Conservation (phyloP, 2,888 invertebrate genomes). For the Catocala fraxini region DNA sequence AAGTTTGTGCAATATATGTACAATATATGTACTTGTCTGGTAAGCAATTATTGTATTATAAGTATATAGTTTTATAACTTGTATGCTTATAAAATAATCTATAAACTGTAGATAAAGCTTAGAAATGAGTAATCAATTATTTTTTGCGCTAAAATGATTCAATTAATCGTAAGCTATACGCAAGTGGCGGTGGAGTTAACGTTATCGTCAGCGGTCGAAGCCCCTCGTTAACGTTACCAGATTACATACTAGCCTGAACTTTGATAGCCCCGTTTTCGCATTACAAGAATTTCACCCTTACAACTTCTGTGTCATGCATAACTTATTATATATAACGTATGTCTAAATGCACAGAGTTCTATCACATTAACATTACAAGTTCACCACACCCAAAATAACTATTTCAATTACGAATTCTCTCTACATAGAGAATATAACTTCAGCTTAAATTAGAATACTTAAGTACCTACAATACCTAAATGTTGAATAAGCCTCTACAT, state of each 20-base stretch:
- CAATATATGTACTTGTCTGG: too few relatives aligned
- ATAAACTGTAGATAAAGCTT: slow-evolving; percentile 2
- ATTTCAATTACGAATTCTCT: slow-evolving; percentile 26
- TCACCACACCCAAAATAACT: slow-evolving; percentile 23
- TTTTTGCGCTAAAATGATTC: slow-evolving; percentile 55
- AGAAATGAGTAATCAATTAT: slow-evolving; percentile 39
- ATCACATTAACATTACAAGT: slow-evolving; percentile 5
- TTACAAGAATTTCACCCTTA: slow-evolving; percentile 60
- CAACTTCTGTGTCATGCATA: slow-evolving; percentile 35
- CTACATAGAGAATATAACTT: slow-evolving; percentile 29
- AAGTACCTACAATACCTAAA: slow-evolving; percentile 26
- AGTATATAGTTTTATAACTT: background rate
- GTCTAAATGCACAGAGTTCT: background rate
- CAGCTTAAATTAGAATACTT: slow-evolving; percentile 38
- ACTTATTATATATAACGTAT: slow-evolving; percentile 1
- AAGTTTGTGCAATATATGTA: background rate
- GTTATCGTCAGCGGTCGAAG: slow-evolving; percentile 80
- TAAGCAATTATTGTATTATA: too few relatives aligned
- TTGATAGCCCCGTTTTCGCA: slow-evolving; percentile 74
- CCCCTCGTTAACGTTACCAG: slow-evolving; percentile 74
- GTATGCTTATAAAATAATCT: background rate
- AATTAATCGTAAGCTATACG: slow-evolving; percentile 53
- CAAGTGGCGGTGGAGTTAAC: slow-evolving; percentile 59
- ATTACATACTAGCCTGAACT: slow-evolving; percentile 76
- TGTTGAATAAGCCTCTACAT: slow-evolving; percentile 38